phyloP scores from a whole-genome alignment of 2,797 vertebrate species.

The Ctenopoma kingsleyae region DNA sequence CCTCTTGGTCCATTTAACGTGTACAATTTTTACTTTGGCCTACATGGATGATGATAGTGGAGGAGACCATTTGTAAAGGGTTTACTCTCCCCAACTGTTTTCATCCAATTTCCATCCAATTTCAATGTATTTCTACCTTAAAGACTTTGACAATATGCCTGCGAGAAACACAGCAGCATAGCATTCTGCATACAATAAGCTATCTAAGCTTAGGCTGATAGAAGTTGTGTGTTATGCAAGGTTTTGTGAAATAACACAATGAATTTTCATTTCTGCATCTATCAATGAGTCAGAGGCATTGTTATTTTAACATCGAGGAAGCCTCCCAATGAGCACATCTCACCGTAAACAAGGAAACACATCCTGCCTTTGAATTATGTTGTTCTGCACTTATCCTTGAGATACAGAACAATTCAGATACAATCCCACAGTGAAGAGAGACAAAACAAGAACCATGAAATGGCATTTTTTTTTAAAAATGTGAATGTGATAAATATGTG shows the following conservation, averaged over 20 bases:
- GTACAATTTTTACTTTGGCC: not conserved
- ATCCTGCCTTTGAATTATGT: slow-evolving; percentile 24
- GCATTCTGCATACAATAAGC: slow-evolving; percentile 38
- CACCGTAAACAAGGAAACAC: slow-evolving; percentile 37
- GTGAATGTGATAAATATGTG: slow-evolving; percentile 65
- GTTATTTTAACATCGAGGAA: slow-evolving; percentile 18
- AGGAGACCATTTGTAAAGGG: slow-evolving; percentile 16
- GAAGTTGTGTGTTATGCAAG: slow-evolving; percentile 1
- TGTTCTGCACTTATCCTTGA: slow-evolving; percentile 29
- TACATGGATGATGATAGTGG: not conserved
- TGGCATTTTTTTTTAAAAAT: slow-evolving; percentile 37
- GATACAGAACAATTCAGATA: slow-evolving; percentile 5
- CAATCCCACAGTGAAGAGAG: slow-evolving; percentile 28
- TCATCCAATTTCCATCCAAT: too few species aligned
- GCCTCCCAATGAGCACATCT: slow-evolving; percentile 30
- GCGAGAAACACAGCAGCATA: slow-evolving; percentile 34
- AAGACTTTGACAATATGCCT: slow-evolving; percentile 43
- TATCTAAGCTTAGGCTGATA: slow-evolving; percentile 7
- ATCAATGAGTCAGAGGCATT: slow-evolving; percentile 25
- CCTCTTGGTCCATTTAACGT: slow-evolving; percentile 5
- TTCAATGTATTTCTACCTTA: not conserved
- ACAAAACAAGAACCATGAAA: slow-evolving; percentile 43
- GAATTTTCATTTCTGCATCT: slow-evolving; percentile 20
- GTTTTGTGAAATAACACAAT: slow-evolving; percentile 26
- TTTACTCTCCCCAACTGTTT: slow-evolving; percentile 6